phyloP scores from a whole-genome alignment of 2,113 vertebrate genomes.

The Embiotoca jacksoni region DNA sequence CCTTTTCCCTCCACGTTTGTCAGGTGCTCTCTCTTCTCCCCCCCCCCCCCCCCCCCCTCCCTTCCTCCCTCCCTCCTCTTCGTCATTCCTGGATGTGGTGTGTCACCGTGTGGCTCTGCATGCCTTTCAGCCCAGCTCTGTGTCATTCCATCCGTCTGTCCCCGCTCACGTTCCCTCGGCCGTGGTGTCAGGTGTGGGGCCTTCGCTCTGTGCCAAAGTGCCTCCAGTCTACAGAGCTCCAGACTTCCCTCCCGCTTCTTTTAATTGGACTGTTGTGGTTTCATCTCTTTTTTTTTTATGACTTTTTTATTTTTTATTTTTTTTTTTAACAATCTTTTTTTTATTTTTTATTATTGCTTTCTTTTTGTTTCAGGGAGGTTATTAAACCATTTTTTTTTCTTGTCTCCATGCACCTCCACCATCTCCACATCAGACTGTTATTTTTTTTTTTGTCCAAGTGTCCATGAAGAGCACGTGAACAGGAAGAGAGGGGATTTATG shows the following conservation, averaged over 20 bases:
- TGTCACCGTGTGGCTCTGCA: constrained; percentile 59
- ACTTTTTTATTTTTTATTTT: constrained; percentile 55
- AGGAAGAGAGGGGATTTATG: constrained; percentile 32
- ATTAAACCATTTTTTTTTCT: constrained; percentile 54
- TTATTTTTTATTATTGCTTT: constrained; percentile 39
- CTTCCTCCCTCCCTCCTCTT: neutral
- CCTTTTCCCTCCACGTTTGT: constrained; percentile 83
- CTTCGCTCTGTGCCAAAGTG: constrained; percentile 82
- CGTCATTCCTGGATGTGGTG: constrained; percentile 63
- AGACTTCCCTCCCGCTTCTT: constrained; percentile 81
- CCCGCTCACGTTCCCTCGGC: constrained; percentile 21
- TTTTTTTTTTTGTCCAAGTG: constrained; percentile 6
- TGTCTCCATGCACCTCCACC: constrained; percentile 47
- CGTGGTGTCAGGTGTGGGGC: constrained; percentile 73
- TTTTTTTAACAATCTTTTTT: constrained; percentile 62
- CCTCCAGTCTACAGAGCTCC: constrained; percentile 82
- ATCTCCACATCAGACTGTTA: constrained; percentile 31
- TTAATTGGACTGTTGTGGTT: constrained; percentile 64
- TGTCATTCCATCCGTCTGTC: constrained; percentile 57
- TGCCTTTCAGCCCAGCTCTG: constrained; percentile 59
- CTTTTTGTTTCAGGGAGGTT: constrained; percentile 69
- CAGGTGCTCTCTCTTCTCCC: constrained; percentile 67
- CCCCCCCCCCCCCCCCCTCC: neutral
- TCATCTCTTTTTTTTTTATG: constrained; percentile 35
- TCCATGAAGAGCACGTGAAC: constrained; percentile 47